These are phyloP conservation scores for Panthera uncia DNA, from an alignment of 2,113 vertebrate genomes.

Conservation along the genomic window DNA sequence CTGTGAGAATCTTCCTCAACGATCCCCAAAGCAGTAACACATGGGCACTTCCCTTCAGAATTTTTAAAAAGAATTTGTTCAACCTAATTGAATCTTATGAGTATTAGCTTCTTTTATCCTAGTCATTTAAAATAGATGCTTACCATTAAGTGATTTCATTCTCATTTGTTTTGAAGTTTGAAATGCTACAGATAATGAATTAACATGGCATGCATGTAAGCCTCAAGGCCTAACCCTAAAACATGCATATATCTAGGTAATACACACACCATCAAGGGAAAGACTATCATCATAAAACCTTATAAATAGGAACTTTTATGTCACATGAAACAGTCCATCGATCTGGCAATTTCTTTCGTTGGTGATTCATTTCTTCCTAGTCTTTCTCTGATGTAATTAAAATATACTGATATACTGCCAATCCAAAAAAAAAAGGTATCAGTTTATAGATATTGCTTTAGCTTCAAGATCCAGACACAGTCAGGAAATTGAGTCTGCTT, in stretches of 20 bases:
- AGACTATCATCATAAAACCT: constrained; percentile 69
- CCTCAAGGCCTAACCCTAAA: constrained; percentile 41
- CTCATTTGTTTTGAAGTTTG: constrained; percentile 62
- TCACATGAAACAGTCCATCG: constrained; percentile 66
- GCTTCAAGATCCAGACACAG: background rate
- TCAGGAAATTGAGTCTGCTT: background rate
- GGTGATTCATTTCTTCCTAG: background rate
- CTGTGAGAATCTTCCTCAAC: background rate
- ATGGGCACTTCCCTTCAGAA: background rate
- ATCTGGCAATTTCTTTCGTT: background rate
- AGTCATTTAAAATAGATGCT: constrained; percentile 56
- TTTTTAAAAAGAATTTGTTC: background rate
- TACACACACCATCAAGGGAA: constrained; percentile 65
- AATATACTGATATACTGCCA: background rate
- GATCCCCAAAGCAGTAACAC: background rate
- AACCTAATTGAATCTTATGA: constrained; percentile 16
- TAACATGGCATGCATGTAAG: constrained; percentile 67
- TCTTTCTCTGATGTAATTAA: background rate
- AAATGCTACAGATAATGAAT: constrained; percentile 62
- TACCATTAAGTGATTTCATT: constrained; percentile 49
- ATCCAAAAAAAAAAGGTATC: background rate
- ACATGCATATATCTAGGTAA: constrained; percentile 68
- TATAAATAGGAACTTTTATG: constrained; percentile 38
- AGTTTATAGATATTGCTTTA: background rate
- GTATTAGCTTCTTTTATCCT: background rate